A percentile compares a stretch with the other conserved stretches of the same genome.
phyloP scores from a whole-genome alignment of 1,140 invertebrate genomes.

The Aphaenogaster floridana region DNA sequence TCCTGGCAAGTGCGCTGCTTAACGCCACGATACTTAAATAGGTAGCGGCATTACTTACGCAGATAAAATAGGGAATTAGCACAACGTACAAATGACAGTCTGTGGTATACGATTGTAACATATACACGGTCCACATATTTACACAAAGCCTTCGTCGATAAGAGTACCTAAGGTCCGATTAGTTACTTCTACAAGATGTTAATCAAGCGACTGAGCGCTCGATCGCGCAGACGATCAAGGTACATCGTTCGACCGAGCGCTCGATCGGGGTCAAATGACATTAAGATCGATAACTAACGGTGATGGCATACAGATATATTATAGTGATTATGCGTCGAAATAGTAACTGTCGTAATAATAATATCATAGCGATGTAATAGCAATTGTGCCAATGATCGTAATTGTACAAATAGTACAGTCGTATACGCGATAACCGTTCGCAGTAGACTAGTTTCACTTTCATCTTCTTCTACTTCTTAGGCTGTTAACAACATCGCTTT shows the following conservation, averaged over 20 bases:
- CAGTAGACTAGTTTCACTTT: not conserved
- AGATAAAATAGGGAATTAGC: constrained; percentile 30
- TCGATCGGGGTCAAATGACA: constrained; percentile 33
- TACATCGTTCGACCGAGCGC: constrained; percentile 12
- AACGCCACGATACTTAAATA: constrained; percentile 17
- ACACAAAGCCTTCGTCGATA: not conserved
- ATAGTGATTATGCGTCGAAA: constrained; percentile 1
- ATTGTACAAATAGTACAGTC: constrained; percentile 24
- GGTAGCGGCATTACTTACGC: constrained; percentile 18
- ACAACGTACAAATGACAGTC: constrained; percentile 22
- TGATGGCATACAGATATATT: not conserved
- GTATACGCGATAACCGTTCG: constrained; percentile 19
- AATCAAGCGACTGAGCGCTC: constrained; percentile 19
- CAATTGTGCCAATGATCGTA: constrained; percentile 20
- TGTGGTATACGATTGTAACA: not conserved
- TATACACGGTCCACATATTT: constrained; percentile 28
- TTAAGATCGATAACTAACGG: constrained; percentile 41
- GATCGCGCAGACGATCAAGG: not conserved
- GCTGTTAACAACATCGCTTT: constrained; percentile 40
- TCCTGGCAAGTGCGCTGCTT: not conserved
- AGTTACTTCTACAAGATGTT: constrained; percentile 22
- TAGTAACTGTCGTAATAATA: constrained; percentile 26
- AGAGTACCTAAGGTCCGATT: constrained; percentile 4
- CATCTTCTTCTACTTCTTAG: not conserved
- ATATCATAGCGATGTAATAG: constrained; percentile 36